A percentile compares a stretch with the other conserved stretches of the same genome.
These are phyloP conservation scores for Cylindroiulus punctatus DNA, from an alignment of 2,888 invertebrate genomes.

Conservation along the genomic window DNA sequence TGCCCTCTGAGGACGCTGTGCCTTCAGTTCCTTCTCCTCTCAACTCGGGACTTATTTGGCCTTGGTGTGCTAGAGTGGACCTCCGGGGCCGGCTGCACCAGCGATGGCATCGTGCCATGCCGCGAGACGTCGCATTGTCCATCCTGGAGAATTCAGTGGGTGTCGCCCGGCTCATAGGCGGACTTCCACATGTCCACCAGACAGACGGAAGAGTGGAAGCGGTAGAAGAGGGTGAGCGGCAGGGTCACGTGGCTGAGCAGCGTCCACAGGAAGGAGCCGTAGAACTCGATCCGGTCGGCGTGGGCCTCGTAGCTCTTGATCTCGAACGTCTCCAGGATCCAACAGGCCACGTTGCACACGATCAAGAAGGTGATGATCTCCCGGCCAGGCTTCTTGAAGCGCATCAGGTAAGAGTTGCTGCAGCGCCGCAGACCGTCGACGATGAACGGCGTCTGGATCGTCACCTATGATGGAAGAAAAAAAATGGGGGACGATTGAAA, in stretches of 20 bases:
- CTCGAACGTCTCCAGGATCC: conserved; percentile 80
- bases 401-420: conserved; percentile 73
- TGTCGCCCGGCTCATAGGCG: conserved; percentile 74
- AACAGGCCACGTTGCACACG: conserved; percentile 79
- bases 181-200: conserved; percentile 82
- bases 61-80: background rate
- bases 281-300: conserved; percentile 73
- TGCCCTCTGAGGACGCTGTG: too few relatives aligned
- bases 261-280: conserved; percentile 77
- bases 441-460: conserved; percentile 79
- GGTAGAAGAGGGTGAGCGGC: conserved; percentile 80
- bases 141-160: background rate
- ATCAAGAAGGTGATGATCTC: conserved; percentile 80
- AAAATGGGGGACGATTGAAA: background rate
- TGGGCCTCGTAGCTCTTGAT: conserved; percentile 71
- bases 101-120: background rate
- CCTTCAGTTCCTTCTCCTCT: background rate
- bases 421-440: conserved; percentile 80
- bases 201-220: conserved; percentile 82
- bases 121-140: background rate
- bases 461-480: conserved; percentile 71
- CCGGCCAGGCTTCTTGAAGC: conserved; percentile 77
- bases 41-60: background rate
- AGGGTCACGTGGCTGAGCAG: conserved; percentile 78
- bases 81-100: conserved; percentile 13